Evolutionary conservation across 2,113 vertebrate species (phyloP), one percentile per base, ranked within the genome.

Genomic region (Dascyllus trimaculatus): DNA sequence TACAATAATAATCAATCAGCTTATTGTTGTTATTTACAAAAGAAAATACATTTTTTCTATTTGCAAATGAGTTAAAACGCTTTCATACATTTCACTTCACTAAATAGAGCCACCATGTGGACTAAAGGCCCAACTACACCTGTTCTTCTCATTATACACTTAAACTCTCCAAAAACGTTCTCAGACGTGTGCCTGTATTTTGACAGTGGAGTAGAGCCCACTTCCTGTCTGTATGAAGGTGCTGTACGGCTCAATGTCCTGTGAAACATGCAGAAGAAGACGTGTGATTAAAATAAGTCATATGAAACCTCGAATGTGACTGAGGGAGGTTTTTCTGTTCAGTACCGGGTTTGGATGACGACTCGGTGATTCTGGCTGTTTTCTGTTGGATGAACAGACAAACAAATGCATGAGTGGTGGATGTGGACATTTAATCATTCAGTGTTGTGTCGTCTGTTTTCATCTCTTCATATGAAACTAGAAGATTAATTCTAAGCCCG

Each of bases 161-260:
- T 35, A 1, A 9, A 7, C 7, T 35, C 7, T 35, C 8, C 32
- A 35, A 9, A 5, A 35, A 7, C 32, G 8, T 35, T 2, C 8
- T 10, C 32, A 35, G 9, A 35, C 9, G 32, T 10, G 32, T 35
- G 32, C 7, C 9, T 35, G 32, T 35, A 35, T 8, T 15, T 48
- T 6, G 11, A 52, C 65, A 15, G 70, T 49, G 5, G 67, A 61
- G 62, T 80, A 80, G 10, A 56, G 4, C 3, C 26, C 70, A 14
- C 18, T 62, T 5, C 74, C 70, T 19, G 0, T 58, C 5, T 32
- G 19, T 57, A 13, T 48, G 63, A 49, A 74, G 56, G 25, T 48
- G 56, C 38, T 40, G 57, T 80, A 68, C 0, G 63, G 70, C 40
- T 74, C 78, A 26, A 46, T 54, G 56, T 48, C 61, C 4, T 26